These are phyloP conservation scores for Ichneumon xanthorius DNA, from an alignment of 2,888 invertebrate species.

Conservation along the genomic window DNA sequence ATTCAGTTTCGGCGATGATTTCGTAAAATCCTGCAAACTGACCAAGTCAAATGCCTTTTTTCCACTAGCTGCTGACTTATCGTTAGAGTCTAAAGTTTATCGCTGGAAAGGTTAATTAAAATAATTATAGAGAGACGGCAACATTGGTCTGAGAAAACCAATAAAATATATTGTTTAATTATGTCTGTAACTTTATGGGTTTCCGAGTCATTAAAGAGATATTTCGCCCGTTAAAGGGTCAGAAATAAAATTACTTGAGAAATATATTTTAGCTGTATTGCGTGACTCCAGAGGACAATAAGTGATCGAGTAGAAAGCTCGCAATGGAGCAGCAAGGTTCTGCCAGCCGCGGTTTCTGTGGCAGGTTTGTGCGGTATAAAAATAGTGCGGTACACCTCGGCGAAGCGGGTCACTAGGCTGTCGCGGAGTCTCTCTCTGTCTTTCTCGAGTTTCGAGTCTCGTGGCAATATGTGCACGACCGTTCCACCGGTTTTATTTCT, in stretches of 20 bases:
- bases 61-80: neutral
- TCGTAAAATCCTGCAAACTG: neutral
- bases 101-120: neutral
- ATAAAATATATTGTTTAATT: neutral
- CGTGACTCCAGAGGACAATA: conserved; percentile 19
- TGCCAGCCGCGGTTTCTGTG: conserved; percentile 74
- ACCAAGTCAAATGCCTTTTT: neutral
- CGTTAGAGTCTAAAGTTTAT: neutral
- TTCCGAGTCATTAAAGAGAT: neutral
- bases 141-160: neutral
- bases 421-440: conserved; percentile 70
- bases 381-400: conserved; percentile 82
- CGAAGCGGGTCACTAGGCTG: conserved; percentile 83
- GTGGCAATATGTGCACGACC: conserved; percentile 69
- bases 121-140: neutral
- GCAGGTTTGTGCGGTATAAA: conserved; percentile 80
- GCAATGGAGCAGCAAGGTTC: conserved; percentile 74
- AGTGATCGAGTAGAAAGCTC: conserved; percentile 32
- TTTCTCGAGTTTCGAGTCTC: conserved; percentile 73
- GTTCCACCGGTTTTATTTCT: conserved; percentile 42
- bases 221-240: neutral
- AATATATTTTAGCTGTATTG: neutral
- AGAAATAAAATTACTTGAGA: neutral
- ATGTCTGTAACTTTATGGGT: neutral
- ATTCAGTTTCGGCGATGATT: neutral